Evolutionary conservation across 2,888 invertebrate genomes (phyloP), one percentile per base, ranked within the genome.

Genomic region (Spilarctia lutea): DNA sequence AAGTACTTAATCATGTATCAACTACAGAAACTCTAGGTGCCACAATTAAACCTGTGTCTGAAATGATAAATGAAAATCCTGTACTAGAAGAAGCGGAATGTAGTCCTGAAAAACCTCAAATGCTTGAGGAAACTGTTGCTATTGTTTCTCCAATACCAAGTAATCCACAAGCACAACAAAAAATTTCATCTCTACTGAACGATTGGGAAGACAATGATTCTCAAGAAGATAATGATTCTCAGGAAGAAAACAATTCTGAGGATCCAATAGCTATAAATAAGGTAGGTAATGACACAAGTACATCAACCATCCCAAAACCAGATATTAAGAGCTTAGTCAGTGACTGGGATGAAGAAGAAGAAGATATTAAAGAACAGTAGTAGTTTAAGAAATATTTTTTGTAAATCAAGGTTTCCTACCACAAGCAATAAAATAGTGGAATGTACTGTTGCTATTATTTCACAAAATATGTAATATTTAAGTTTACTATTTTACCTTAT

Each of bases 151-250:
- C 65, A 78, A 81, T 72, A 45, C 68, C 72, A 74, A 78, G 66
- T 18, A 77, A 81, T 73, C 76, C 83, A 66, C 68, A 81, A 70
- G 79, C 87, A 69, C 86, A 90, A 82, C 88, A 90, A 81, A 94
- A 95, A 85, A 93, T 95, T 78, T 91, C 94, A 42, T 93, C 94
- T 11, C 88, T 96, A 18, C 84, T 96, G 27, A 94, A 94, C 89
- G 96, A 96, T 83, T 96, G 96, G 96, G 96, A 96, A 79, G 96
- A 96, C 75, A 96, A 95, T 88, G 96, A 96, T 83, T 93, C 93
- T 33, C 95, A 95, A 11, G 96, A 96, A 79, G 96, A 96, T 74
- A 96, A 95, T 88, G 96, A 96, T 83, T 93, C 93, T 33, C 95
- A 95, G 82, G 93, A 93, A 82, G 92, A 88, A 75, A 76, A 70